A percentile compares a stretch with the other conserved stretches of the same genome.
phyloP scores from a whole-genome alignment of 2,888 invertebrate species.

The Ormyrus thymus region DNA sequence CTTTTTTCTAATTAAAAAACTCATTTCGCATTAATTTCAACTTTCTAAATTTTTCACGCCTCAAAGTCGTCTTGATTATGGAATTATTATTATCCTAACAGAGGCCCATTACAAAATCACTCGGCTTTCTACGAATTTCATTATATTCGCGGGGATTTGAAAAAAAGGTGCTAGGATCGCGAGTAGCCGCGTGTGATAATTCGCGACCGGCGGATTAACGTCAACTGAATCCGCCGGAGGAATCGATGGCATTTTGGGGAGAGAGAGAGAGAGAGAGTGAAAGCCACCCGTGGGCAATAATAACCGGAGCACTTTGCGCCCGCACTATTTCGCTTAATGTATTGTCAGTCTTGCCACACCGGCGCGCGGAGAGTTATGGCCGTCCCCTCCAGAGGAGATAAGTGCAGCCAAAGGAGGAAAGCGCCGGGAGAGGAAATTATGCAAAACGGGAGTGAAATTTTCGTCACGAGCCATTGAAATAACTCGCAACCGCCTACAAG shows the following conservation, averaged over 20 bases:
- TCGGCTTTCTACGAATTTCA: too few species aligned
- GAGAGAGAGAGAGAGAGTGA: neutral
- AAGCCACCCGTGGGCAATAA: conserved; percentile 5
- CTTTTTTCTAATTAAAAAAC: conserved; percentile 34
- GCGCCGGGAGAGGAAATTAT: conserved; percentile 15
- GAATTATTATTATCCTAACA: too few species aligned
- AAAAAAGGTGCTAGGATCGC: too few species aligned
- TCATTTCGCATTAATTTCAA: neutral
- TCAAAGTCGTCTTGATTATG: conserved; percentile 10
- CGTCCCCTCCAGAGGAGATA: conserved; percentile 2
- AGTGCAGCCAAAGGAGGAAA: neutral
- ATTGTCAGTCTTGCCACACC: neutral
- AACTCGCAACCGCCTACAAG: neutral
- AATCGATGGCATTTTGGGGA: conserved; percentile 10
- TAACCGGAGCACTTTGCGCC: neutral
- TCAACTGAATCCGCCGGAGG: neutral
- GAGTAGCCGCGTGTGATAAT: too few species aligned
- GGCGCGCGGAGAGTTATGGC: neutral
- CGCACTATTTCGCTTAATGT: conserved; percentile 1
- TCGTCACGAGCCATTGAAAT: conserved; percentile 29
- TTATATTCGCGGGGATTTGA: too few species aligned
- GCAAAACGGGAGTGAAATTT: conserved; percentile 41
- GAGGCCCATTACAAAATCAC: too few species aligned
- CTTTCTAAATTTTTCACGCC: conserved; percentile 41
- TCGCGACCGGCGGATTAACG: neutral